Conservation (phyloP, 2,888 invertebrate genomes). For the Apotomis turbidana region DNA sequence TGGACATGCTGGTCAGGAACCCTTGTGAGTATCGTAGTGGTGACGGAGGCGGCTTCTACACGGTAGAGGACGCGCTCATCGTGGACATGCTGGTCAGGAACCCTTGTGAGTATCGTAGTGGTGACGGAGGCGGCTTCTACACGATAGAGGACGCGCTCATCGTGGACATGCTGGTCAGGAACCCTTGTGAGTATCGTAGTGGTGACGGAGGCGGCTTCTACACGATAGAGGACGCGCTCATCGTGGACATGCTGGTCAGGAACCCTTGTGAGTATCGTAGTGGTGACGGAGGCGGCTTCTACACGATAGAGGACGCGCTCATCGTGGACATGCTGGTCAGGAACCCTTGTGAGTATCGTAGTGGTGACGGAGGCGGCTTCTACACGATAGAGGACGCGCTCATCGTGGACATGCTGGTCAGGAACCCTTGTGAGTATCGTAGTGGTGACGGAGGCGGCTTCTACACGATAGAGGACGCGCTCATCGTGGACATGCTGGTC, state of each 20-base stretch:
- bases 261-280: constrained; percentile 91
- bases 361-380: constrained; percentile 86
- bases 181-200: constrained; percentile 89
- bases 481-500: constrained; percentile 97
- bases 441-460: constrained; percentile 86
- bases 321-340: constrained; percentile 98
- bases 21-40: constrained; percentile 87
- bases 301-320: constrained; percentile 95
- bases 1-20: constrained; percentile 97
- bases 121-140: constrained; percentile 90
- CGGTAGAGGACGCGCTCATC: constrained; percentile 96
- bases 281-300: constrained; percentile 88
- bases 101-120: constrained; percentile 88
- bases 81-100: constrained; percentile 98
- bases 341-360: constrained; percentile 91
- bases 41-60: constrained; percentile 91
- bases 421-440: constrained; percentile 93
- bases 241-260: constrained; percentile 97
- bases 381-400: constrained; percentile 97
- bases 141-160: constrained; percentile 96
- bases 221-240: constrained; percentile 95
- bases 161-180: constrained; percentile 97
- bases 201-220: constrained; percentile 90
- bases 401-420: constrained; percentile 97
- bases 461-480: constrained; percentile 96